phyloP scores from a whole-genome alignment of 2,113 vertebrate species.

The Lagopus leucura region DNA sequence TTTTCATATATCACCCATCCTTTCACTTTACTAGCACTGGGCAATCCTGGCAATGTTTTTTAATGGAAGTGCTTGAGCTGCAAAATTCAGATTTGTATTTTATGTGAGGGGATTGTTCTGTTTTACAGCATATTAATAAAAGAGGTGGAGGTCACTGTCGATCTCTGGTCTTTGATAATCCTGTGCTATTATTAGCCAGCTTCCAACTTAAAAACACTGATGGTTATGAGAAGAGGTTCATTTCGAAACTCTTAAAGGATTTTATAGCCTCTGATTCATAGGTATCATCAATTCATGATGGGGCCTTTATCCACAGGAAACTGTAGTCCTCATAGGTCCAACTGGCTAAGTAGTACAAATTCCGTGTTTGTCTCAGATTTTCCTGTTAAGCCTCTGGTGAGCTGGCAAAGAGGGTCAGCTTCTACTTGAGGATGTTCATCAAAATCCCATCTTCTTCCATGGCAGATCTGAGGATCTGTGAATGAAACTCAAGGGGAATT shows the following conservation, averaged over 20 bases:
- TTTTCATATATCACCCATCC: not conserved
- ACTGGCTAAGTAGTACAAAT: not conserved
- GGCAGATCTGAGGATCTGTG: not conserved
- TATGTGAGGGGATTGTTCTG: not conserved
- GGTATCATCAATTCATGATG: not conserved
- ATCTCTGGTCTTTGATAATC: not conserved
- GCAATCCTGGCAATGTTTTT: not conserved
- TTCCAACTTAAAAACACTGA: constrained; percentile 1
- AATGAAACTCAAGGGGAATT: not conserved
- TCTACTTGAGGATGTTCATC: not conserved
- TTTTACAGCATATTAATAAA: constrained; percentile 1
- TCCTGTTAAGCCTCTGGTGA: not conserved
- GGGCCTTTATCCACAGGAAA: not conserved
- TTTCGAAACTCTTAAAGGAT: constrained; percentile 6
- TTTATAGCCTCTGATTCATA: not conserved
- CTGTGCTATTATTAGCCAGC: not conserved
- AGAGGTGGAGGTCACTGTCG: not conserved
- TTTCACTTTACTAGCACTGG: not conserved
- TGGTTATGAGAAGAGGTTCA: not conserved
- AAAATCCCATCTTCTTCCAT: not conserved
- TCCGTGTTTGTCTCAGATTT: not conserved
- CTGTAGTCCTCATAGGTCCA: not conserved
- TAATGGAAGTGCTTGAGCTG: not conserved
- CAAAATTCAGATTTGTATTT: constrained; percentile 23
- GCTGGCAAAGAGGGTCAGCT: not conserved